Conservation (phyloP, 2,113 vertebrate species). For the Hylia prasina region DNA sequence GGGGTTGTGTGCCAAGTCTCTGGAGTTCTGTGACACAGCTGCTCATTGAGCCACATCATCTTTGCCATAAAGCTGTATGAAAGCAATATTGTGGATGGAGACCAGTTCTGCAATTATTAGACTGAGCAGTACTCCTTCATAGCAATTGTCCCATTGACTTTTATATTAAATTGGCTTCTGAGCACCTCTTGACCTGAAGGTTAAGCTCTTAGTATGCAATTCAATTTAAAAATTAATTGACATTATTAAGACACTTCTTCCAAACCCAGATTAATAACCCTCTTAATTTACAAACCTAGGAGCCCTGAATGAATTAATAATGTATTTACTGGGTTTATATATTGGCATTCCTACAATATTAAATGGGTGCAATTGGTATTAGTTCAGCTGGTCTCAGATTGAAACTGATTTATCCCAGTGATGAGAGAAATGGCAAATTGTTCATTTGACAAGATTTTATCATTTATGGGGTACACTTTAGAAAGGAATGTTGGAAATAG, state of each 20-base stretch:
- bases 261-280: background rate
- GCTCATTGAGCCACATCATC: background rate
- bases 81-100: background rate
- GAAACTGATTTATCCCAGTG: background rate
- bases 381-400: background rate
- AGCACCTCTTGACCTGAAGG: slow-evolving; percentile 33
- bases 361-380: background rate
- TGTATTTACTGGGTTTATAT: background rate
- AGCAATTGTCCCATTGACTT: slow-evolving; percentile 3
- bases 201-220: background rate
- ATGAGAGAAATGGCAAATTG: background rate
- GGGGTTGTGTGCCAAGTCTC: background rate
- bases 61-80: background rate
- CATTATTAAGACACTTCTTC: slow-evolving; percentile 17
- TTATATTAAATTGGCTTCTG: slow-evolving; percentile 21
- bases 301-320: slow-evolving; percentile 17
- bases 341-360: background rate
- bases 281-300: background rate
- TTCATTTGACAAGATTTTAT: background rate
- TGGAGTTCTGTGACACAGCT: background rate
- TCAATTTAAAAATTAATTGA: slow-evolving; percentile 44
- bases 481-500: background rate
- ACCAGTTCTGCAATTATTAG: background rate
- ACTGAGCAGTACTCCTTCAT: background rate
- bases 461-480: background rate